These are phyloP conservation scores for Gavialis gangeticus DNA, from an alignment of 2,113 vertebrate species.

Conservation along the genomic window DNA sequence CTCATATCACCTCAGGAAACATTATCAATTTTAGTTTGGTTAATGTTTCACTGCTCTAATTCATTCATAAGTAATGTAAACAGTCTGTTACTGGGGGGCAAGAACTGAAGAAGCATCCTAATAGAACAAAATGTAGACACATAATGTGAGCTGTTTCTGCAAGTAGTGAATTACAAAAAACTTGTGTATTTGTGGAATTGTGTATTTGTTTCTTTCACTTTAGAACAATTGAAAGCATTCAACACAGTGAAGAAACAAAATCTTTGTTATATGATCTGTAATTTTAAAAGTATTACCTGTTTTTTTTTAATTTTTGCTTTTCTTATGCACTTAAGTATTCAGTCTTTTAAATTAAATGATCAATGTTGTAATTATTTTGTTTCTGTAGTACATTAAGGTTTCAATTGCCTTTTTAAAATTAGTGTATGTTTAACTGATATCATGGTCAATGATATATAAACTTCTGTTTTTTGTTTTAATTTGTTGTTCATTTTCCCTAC, in stretches of 20 bases:
- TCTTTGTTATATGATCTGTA: background rate
- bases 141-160: background rate
- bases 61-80: background rate
- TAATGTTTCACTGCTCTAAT: background rate
- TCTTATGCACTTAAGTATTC: background rate
- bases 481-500: background rate
- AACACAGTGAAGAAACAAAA: background rate
- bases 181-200: background rate
- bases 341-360: background rate
- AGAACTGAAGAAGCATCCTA: background rate
- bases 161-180: background rate
- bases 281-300: background rate
- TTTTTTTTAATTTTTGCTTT: background rate
- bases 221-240: background rate
- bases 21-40: background rate
- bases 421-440: background rate
- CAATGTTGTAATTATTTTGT: background rate
- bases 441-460: background rate
- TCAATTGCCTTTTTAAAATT: background rate
- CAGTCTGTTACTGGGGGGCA: background rate
- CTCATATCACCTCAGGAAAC: background rate
- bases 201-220: background rate
- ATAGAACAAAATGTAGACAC: background rate
- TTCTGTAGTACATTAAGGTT: background rate
- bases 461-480: background rate